Evolutionary conservation across 2,113 vertebrate species (phyloP).

Genomic region (Ciconia maguari): DNA sequence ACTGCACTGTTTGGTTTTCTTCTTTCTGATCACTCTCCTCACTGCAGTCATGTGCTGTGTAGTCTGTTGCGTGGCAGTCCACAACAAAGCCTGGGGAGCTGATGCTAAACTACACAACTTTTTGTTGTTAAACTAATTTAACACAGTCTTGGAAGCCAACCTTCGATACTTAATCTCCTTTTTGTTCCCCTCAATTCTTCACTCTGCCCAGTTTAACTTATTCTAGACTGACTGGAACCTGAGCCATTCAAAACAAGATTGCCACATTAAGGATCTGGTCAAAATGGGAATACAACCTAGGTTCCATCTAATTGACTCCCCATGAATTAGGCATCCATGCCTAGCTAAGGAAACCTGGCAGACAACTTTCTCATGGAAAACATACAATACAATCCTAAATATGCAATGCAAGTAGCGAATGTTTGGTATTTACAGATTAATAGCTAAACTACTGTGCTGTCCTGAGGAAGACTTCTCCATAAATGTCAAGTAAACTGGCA

Average conservation of each 20-base stretch:
- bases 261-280: background rate
- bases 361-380: conserved; percentile 30
- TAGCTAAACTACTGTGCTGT: background rate
- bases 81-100: background rate
- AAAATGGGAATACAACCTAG: background rate
- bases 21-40: background rate
- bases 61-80: background rate
- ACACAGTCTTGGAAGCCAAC: background rate
- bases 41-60: background rate
- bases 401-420: background rate
- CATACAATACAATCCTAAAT: background rate
- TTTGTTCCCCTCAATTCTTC: conserved; percentile 20
- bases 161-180: conserved; percentile 22
- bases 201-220: background rate
- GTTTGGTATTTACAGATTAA: conserved; percentile 1
- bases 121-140: background rate
- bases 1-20: background rate
- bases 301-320: background rate
- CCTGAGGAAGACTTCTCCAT: background rate
- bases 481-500: background rate
- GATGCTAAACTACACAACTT: background rate
- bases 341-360: background rate
- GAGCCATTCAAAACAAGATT: background rate
- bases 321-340: background rate
- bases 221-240: background rate